Conservation (phyloP, 2,797 vertebrate species). For the Perodicticus potto region DNA sequence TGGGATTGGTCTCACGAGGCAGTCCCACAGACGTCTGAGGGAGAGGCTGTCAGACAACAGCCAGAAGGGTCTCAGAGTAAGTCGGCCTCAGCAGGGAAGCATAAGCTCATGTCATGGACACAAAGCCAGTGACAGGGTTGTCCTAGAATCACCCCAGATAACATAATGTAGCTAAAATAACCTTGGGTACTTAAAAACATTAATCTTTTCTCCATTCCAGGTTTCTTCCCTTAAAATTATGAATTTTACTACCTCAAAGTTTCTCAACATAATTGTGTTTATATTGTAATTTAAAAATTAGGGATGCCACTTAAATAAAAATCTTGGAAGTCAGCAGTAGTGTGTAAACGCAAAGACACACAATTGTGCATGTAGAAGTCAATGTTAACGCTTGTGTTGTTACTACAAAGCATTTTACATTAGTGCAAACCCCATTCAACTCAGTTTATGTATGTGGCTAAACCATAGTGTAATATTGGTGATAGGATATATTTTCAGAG, state of each 20-base stretch:
- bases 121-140: neutral
- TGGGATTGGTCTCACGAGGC: fast-evolving
- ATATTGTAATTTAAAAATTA: neutral
- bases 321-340: neutral
- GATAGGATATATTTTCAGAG: neutral
- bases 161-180: neutral
- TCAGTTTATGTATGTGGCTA: neutral
- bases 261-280: neutral
- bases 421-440: no score
- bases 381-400: neutral
- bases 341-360: neutral
- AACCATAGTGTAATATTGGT: neutral
- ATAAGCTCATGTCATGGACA: neutral
- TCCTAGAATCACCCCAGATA: no score
- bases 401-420: neutral
- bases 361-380: neutral
- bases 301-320: neutral
- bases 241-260: neutral
- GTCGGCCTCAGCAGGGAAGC: fast-evolving
- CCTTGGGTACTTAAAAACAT: neutral
- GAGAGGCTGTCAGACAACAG: neutral
- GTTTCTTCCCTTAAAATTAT: neutral
- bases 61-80: no score
- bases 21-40: fast-evolving
- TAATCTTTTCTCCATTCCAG: neutral